A percentile compares a stretch with the other conserved stretches of the same genome.
phyloP scores from a whole-genome alignment of 2,888 invertebrate genomes.

The Ophraella communa region DNA sequence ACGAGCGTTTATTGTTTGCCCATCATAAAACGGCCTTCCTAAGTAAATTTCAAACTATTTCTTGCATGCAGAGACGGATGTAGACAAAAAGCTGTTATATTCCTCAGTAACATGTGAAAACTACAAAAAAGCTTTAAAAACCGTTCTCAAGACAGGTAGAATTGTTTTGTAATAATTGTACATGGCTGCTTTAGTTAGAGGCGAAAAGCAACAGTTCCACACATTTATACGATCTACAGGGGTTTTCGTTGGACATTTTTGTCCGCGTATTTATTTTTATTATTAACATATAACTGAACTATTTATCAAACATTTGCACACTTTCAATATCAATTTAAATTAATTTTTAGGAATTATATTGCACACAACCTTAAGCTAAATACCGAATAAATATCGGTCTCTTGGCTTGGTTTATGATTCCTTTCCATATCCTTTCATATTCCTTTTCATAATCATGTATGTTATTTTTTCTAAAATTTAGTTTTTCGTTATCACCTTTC shows the following conservation, averaged over 20 bases:
- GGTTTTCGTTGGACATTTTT: background rate
- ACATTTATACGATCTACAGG: background rate
- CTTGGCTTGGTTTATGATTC: no score
- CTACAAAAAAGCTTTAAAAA: constrained; percentile 28
- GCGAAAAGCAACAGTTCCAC: background rate
- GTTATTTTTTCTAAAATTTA: no score
- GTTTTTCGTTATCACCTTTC: no score
- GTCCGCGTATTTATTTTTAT: background rate
- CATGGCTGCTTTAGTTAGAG: background rate
- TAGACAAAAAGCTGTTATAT: constrained; percentile 47
- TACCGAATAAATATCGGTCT: no score
- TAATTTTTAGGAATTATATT: no score
- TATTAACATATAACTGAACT: no score
- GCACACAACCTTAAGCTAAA: no score
- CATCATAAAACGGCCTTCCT: constrained; percentile 48
- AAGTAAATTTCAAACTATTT: constrained; percentile 35
- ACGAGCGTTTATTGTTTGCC: constrained; percentile 43
- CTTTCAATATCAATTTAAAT: no score
- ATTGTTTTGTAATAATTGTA: constrained; percentile 4
- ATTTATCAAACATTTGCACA: no score
- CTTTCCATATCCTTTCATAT: no score
- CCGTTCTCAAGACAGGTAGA: constrained; percentile 28
- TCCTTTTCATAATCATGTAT: no score
- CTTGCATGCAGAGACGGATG: constrained; percentile 18
- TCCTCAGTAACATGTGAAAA: constrained; percentile 54